A percentile compares a stretch with the other conserved stretches of the same genome.
Conservation (phyloP, 1,140 invertebrate genomes). For the Capitella teleta region DNA sequence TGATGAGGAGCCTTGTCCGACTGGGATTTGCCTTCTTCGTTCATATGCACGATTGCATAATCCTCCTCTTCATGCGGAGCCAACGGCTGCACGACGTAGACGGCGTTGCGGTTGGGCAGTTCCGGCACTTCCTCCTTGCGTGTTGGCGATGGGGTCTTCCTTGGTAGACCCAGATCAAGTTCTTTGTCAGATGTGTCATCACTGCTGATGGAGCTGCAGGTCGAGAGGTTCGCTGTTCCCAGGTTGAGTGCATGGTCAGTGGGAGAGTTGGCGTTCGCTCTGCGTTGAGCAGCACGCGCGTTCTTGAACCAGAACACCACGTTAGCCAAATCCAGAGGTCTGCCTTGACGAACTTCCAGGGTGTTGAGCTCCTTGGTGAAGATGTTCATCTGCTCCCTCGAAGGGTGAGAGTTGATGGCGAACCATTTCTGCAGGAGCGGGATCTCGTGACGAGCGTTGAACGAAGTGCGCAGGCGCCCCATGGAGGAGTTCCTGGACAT, state of each 20-base stretch:
- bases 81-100: constrained; percentile 5
- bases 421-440: constrained; percentile 91
- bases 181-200: background rate
- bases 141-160: background rate
- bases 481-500: background rate
- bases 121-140: background rate
- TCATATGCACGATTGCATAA: background rate
- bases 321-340: constrained; percentile 90
- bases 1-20: no score
- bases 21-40: background rate
- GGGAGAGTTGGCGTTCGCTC: constrained; percentile 39
- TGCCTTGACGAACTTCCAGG: constrained; percentile 71
- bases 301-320: constrained; percentile 99
- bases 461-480: constrained; percentile 49
- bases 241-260: no score
- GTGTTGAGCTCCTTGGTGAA: constrained; percentile 87
- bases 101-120: constrained; percentile 9
- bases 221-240: background rate
- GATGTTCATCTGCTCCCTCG: constrained; percentile 60
- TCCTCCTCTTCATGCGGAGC: background rate
- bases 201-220: no score
- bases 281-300: constrained; percentile 84
- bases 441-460: constrained; percentile 89
- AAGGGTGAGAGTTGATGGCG: constrained; percentile 87
- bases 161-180: background rate